These are phyloP conservation scores for Watsonalla cultraria DNA, from an alignment of 2,888 invertebrate genomes.

Conservation along the genomic window DNA sequence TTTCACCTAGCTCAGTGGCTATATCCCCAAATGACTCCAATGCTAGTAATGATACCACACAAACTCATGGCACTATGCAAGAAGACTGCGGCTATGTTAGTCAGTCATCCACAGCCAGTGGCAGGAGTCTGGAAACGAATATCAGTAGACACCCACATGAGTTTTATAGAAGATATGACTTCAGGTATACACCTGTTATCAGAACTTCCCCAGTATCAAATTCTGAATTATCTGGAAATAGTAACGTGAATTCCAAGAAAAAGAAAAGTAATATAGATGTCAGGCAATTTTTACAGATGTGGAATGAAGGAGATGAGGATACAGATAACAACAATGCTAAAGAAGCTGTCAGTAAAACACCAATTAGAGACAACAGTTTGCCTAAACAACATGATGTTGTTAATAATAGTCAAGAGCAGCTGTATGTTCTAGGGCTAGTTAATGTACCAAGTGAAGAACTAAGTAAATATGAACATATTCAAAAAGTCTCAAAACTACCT, in stretches of 20 bases:
- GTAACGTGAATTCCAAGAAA: constrained; percentile 33
- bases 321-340: constrained; percentile 40
- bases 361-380: constrained; percentile 31
- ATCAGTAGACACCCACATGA: constrained; percentile 50
- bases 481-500: constrained; percentile 72
- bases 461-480: constrained; percentile 72
- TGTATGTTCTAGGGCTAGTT: constrained; percentile 69
- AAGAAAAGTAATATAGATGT: constrained; percentile 58
- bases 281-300: constrained; percentile 71
- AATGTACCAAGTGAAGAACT: constrained; percentile 72
- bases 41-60: constrained; percentile 59
- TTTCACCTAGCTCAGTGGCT: constrained; percentile 62
- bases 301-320: constrained; percentile 76
- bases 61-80: constrained; percentile 48
- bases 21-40: constrained; percentile 71
- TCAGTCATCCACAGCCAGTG: constrained; percentile 65
- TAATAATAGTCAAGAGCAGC: constrained; percentile 51
- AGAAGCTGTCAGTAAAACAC: constrained; percentile 34
- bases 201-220: constrained; percentile 36
- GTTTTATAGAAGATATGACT: constrained; percentile 50
- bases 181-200: constrained; percentile 41
- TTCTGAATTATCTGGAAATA: constrained; percentile 26
- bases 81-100: constrained; percentile 75
- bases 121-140: constrained; percentile 60
- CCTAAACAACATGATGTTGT: constrained; percentile 32